phyloP scores from a whole-genome alignment of 92 coral and sea anemone genomes.

The Palythoa grandiflora region DNA sequence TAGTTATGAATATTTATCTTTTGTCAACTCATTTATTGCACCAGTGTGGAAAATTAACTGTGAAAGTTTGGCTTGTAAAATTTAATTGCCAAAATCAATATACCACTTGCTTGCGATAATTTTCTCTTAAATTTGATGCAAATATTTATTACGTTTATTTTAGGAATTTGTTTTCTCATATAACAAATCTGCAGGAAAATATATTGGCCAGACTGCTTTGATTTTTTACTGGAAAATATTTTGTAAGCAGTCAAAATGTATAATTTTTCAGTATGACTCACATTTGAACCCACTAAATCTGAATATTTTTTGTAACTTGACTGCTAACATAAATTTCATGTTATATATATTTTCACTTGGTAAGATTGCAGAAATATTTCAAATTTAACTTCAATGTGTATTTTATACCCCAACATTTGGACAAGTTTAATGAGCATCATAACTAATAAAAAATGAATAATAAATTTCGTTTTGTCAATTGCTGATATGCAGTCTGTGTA shows the following conservation, averaged over 20 bases:
- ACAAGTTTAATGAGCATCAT: neutral
- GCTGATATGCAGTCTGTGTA: neutral
- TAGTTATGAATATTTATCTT: constrained; percentile 10
- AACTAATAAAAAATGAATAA: neutral
- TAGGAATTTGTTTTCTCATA: neutral
- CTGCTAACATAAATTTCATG: neutral
- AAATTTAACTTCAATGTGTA: neutral
- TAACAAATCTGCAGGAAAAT: constrained; percentile 8
- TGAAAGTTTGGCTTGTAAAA: neutral
- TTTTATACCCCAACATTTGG: neutral
- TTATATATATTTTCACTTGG: neutral
- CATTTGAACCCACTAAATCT: neutral
- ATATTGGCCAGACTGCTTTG: constrained; percentile 5
- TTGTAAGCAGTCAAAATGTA: neutral
- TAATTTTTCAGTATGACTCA: neutral
- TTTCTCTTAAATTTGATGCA: neutral
- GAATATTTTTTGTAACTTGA: constrained; percentile 10
- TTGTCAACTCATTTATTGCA: neutral
- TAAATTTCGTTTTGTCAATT: neutral
- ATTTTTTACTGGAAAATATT: constrained; percentile 2
- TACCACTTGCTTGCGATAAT: neutral
- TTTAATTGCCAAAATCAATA: constrained; percentile 1
- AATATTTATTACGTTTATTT: neutral
- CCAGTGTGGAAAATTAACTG: constrained; percentile 10
- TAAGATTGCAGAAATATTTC: neutral